Base-by-base conservation (phyloP, 2,113 vertebrate species). In the Pluvialis apricaria region DNA sequence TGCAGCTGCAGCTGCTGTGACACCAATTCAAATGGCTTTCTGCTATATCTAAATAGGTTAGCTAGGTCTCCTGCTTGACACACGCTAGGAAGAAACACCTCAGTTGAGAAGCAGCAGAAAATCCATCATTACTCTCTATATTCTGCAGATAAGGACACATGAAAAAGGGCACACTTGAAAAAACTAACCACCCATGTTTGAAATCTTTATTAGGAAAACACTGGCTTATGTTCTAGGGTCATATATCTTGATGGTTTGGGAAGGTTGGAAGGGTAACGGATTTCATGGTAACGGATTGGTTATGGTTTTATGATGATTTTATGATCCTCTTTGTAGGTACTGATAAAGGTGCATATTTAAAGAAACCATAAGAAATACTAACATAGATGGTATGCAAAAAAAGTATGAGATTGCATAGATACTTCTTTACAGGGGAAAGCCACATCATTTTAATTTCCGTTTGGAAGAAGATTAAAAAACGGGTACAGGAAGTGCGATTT, bases 401-500 rank as follows among this genome's bases (percentile, higher is more conserved):
- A 40, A 32, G 2, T 8, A 6, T 15, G 6, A 28, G 12, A 18
- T 8, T 73, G 8, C 11, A 16, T 22, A 70, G 6, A 32, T 28
- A 22, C 0, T 5, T 26, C 25, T 77, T 52, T 18, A 29, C 13
- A 40, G 11, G 7, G 12, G 4, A 57, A 73, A 71, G 11, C 4
- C 24, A 45, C 4, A 5, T 26, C 0, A 45, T 44, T 58, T 88
- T 4, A 45, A 36, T 47, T 73, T 40, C 6, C 17, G 6, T 29
- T 55, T 68, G 22, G 29, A 55, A 65, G 36, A 54, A 64, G 40
- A 69, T 32, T 49, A 1, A 44, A 58, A 85, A 31, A 65, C 10
- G 1, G 5, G 2, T 29, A 34, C 5, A 5, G 32, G 24, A 75
- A 71, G 6, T 10, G 8, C 2, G 3, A 7, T 51, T 26, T 60